A percentile compares a stretch with the other conserved stretches of the same genome.
Conservation (phyloP, 2,888 invertebrate genomes). For the Philaethria dido region DNA sequence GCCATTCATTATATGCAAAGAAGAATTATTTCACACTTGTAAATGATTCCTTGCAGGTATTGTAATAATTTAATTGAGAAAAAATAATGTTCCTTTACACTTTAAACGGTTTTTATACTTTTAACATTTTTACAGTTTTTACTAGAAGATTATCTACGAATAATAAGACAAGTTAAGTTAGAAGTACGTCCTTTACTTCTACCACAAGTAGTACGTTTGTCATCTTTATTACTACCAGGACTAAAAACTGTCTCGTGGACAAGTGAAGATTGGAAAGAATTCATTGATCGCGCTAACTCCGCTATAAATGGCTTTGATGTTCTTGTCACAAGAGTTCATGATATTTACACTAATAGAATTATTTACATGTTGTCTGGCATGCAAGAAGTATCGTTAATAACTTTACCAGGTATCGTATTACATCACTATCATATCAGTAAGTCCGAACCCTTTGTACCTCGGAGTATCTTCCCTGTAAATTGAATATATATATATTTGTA, state of each 20-base stretch:
- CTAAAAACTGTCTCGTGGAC: constrained; percentile 94
- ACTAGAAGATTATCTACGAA: constrained; percentile 89
- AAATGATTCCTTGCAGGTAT: constrained; percentile 89
- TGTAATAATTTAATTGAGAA: not conserved
- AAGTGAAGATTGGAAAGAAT: constrained; percentile 90
- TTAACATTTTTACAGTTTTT: constrained; percentile 83
- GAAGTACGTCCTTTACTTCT: constrained; percentile 96
- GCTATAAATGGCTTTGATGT: constrained; percentile 92
- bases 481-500: too few species aligned
- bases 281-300: constrained; percentile 89
- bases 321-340: constrained; percentile 90
- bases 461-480: too few species aligned
- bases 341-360: constrained; percentile 95
- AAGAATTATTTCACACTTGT: constrained; percentile 90
- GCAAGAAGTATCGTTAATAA: constrained; percentile 92
- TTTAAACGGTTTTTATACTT: not conserved
- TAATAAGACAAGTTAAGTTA: constrained; percentile 89
- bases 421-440: too few species aligned
- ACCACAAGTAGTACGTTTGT: constrained; percentile 93
- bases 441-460: too few species aligned
- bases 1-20: constrained; percentile 90
- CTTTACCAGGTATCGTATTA: constrained; percentile 85
- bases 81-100: not conserved
- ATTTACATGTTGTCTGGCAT: constrained; percentile 93
- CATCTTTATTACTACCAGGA: constrained; percentile 92